Conservation (phyloP, 2,113 vertebrate genomes). For the Callocephalon fimbriatum region DNA sequence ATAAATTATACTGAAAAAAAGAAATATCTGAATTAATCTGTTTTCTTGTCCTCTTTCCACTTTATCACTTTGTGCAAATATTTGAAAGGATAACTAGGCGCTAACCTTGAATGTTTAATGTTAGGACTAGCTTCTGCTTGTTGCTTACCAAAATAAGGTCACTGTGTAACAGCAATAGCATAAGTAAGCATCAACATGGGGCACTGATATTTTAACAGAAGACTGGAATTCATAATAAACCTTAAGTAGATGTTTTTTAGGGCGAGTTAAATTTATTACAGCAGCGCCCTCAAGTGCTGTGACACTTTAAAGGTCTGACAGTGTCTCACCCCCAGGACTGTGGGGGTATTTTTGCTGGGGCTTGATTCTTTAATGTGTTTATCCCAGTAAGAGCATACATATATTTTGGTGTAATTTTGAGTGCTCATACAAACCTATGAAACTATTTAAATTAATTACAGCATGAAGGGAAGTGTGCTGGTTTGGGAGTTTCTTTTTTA, state of each 20-base stretch:
- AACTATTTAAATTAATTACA: background rate
- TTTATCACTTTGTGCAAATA: background rate
- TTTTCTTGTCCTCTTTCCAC: background rate
- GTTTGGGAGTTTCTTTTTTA: background rate
- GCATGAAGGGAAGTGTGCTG: background rate
- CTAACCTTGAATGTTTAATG: conserved; percentile 39
- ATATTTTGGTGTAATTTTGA: background rate
- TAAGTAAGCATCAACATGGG: background rate
- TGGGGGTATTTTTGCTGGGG: background rate
- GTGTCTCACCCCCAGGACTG: background rate
- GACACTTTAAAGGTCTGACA: background rate
- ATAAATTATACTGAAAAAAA: background rate
- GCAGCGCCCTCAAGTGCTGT: conserved; percentile 69
- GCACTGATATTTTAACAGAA: background rate
- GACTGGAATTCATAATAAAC: background rate
- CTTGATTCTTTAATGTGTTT: background rate
- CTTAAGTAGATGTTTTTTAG: background rate
- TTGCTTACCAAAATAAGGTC: background rate
- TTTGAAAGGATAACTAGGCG: background rate
- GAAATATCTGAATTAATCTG: background rate
- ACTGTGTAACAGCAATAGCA: background rate
- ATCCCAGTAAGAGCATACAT: background rate
- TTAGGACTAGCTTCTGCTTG: background rate
- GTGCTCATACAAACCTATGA: background rate
- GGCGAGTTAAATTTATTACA: conserved; percentile 58